Percentiles rank a stretch among this genome's conserved stretches.
phyloP scores from a whole-genome alignment of 2,888 invertebrate genomes.

The Hydraecia micacea region DNA sequence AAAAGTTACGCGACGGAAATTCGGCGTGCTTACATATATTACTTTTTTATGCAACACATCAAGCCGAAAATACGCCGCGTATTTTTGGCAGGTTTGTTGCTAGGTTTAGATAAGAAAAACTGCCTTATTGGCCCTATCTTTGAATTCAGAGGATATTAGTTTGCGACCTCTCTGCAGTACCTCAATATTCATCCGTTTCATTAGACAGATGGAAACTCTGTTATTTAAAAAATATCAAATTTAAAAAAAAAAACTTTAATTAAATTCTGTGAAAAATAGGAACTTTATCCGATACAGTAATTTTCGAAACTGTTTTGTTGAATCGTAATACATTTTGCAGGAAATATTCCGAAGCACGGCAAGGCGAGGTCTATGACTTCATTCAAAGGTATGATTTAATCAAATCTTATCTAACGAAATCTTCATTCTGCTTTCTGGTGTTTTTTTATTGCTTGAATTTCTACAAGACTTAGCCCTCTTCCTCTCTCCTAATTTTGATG shows the following conservation, averaged over 20 bases:
- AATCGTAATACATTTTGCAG: constrained; percentile 44
- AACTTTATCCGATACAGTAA: neutral
- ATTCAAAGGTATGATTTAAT: constrained; percentile 62
- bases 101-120: neutral
- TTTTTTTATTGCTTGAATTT: too few relatives aligned
- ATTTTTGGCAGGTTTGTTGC: neutral
- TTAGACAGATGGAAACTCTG: neutral
- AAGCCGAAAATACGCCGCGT: neutral
- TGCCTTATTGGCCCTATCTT: neutral
- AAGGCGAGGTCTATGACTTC: constrained; percentile 56
- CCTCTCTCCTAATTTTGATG: too few relatives aligned
- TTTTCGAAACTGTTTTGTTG: neutral
- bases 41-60: neutral
- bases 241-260: neutral
- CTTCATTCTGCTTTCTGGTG: neutral
- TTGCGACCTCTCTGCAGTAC: neutral
- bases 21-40: neutral
- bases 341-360: constrained; percentile 30
- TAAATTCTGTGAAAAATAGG: neutral
- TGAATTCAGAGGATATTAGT: neutral
- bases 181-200: neutral
- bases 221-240: neutral
- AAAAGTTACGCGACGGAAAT: neutral
- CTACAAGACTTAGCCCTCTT: too few relatives aligned
- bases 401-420: neutral